These are phyloP conservation scores for Heterotilapia buettikoferi DNA, from an alignment of 2,113 vertebrate species.

Conservation along the genomic window DNA sequence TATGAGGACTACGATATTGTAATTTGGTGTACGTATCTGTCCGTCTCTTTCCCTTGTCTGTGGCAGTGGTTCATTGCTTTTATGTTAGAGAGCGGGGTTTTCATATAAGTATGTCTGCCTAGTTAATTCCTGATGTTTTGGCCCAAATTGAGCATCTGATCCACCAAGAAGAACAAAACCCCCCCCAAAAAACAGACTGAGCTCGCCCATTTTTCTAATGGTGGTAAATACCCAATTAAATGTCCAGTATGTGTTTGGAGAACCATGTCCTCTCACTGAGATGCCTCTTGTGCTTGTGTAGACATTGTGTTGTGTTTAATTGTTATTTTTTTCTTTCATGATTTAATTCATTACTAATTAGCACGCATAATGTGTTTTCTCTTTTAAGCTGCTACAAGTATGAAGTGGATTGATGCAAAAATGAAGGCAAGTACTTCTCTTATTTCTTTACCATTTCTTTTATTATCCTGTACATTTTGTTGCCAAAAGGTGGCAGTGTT, in stretches of 20 bases:
- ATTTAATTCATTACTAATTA: not conserved
- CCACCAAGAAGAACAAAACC: not conserved
- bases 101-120: not conserved
- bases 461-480: not conserved
- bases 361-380: not conserved
- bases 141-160: not conserved
- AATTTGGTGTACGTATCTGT: slow-evolving; percentile 93
- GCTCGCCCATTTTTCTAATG: not conserved
- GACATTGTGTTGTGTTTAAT: not conserved
- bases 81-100: not conserved
- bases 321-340: not conserved
- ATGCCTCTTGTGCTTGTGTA: not conserved
- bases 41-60: not conserved
- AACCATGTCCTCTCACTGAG: not conserved
- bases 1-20: slow-evolving; percentile 99
- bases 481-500: slow-evolving; percentile 45
- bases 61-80: not conserved
- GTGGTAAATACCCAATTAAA: not conserved
- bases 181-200: not conserved
- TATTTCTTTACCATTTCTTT: not conserved
- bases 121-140: not conserved
- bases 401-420: slow-evolving; percentile 99
- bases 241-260: not conserved
- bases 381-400: slow-evolving; percentile 92
- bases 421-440: slow-evolving; percentile 85